phyloP scores from a whole-genome alignment of 2,797 vertebrate genomes.

The Aphelocoma californica region DNA sequence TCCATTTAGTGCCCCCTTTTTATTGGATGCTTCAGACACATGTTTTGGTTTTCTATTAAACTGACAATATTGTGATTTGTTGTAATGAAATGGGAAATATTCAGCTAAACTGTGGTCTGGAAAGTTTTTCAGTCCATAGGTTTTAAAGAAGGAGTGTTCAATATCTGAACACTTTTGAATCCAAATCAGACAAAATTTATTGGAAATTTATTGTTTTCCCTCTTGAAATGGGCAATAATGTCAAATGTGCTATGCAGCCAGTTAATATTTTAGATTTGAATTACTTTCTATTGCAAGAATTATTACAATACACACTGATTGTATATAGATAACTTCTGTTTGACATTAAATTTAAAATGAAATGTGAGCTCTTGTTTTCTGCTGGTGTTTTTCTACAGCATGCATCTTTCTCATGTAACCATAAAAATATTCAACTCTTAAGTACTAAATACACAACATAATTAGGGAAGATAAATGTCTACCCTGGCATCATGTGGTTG shows the following conservation, averaged over 20 bases:
- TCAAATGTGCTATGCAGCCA: constrained; percentile 93
- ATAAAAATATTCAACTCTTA: constrained; percentile 11
- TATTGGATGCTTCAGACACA: constrained; percentile 68
- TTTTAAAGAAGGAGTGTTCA: constrained; percentile 55
- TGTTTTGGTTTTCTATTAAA: constrained; percentile 48
- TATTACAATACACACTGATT: constrained; percentile 89
- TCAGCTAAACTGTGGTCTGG: constrained; percentile 12
- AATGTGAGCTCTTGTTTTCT: constrained; percentile 77
- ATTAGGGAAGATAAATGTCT: background rate
- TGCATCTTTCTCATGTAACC: constrained; percentile 41
- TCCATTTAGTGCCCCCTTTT: constrained; percentile 71
- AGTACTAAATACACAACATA: background rate
- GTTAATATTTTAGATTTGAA: constrained; percentile 85
- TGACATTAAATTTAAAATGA: constrained; percentile 92
- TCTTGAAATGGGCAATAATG: constrained; percentile 89
- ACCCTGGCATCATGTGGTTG: background rate
- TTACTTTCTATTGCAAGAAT: constrained; percentile 80
- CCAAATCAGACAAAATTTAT: constrained; percentile 71
- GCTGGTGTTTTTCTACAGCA: constrained; percentile 42
- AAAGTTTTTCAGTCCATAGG: constrained; percentile 70
- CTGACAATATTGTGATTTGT: constrained; percentile 71
- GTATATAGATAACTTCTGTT: constrained; percentile 92
- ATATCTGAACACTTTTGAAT: constrained; percentile 64
- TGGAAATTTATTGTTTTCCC: constrained; percentile 71
- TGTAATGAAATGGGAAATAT: constrained; percentile 63